Conservation (phyloP, 2,797 vertebrate species). For the Masticophis lateralis region DNA sequence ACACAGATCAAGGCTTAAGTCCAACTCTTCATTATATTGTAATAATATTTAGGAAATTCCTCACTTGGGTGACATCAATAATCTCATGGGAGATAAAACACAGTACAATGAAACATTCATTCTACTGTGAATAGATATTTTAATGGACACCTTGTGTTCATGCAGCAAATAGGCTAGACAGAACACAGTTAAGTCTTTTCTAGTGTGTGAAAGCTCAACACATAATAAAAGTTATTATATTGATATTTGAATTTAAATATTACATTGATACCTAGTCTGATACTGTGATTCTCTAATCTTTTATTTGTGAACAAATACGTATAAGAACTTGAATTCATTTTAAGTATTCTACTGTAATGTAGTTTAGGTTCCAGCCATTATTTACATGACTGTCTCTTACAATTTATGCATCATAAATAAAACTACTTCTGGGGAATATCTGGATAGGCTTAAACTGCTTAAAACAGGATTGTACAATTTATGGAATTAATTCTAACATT, state of each 20-base stretch:
- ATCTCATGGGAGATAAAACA: not conserved
- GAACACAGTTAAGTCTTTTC: not conserved
- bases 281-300: not conserved
- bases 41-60: fast-evolving
- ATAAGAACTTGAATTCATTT: not conserved
- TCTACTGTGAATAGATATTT: not conserved
- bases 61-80: fast-evolving
- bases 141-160: not conserved
- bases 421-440: not conserved
- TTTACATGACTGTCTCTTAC: not conserved
- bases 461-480: not conserved
- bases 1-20: not conserved
- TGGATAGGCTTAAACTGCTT: not conserved
- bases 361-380: not conserved
- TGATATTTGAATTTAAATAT: not conserved
- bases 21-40: fast-evolving
- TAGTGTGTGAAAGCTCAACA: not conserved
- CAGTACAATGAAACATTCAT: not conserved
- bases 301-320: not conserved
- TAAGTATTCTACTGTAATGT: not conserved
- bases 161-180: not conserved
- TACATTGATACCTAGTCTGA: not conserved
- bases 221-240: not conserved
- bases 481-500: not conserved
- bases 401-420: not conserved